These are phyloP conservation scores for Paraplagusia blochii DNA, from an alignment of 2,113 vertebrate species.

Conservation along the genomic window DNA sequence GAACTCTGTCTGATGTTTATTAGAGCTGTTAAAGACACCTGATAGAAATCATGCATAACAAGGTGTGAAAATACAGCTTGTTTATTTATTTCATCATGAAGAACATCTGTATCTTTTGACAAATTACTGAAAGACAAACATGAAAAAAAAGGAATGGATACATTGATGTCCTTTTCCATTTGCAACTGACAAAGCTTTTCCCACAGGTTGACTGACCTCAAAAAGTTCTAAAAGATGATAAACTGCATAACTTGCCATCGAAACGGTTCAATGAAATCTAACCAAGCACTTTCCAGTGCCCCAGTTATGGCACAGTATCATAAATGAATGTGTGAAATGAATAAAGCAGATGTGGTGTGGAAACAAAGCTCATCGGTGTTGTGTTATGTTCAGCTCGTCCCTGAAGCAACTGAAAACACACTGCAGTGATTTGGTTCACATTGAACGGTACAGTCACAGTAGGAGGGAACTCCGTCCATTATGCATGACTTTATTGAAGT, in stretches of 20 bases:
- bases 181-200: conserved; percentile 24
- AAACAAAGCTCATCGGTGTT: neutral
- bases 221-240: conserved; percentile 36
- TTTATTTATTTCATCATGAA: conserved; percentile 67
- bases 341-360: too few species aligned
- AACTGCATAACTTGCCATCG: conserved; percentile 31
- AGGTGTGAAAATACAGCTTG: neutral
- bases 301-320: conserved; percentile 46
- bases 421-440: conserved; percentile 40
- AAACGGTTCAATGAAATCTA: conserved; percentile 30
- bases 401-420: conserved; percentile 37
- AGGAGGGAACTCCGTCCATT: conserved; percentile 33
- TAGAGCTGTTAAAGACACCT: neutral
- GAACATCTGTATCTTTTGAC: conserved; percentile 57
- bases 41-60: neutral
- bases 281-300: conserved; percentile 7
- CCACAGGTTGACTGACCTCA: conserved; percentile 31
- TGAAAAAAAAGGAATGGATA: conserved; percentile 32
- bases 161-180: conserved; percentile 37
- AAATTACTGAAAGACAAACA: conserved; percentile 55
- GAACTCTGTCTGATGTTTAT: conserved; percentile 12
- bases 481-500: conserved; percentile 13
- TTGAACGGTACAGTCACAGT: conserved; percentile 37
- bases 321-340: neutral
- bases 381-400: conserved; percentile 21